These are phyloP conservation scores for Aratinga solstitialis DNA, from an alignment of 2,797 vertebrate species.

Conservation along the genomic window DNA sequence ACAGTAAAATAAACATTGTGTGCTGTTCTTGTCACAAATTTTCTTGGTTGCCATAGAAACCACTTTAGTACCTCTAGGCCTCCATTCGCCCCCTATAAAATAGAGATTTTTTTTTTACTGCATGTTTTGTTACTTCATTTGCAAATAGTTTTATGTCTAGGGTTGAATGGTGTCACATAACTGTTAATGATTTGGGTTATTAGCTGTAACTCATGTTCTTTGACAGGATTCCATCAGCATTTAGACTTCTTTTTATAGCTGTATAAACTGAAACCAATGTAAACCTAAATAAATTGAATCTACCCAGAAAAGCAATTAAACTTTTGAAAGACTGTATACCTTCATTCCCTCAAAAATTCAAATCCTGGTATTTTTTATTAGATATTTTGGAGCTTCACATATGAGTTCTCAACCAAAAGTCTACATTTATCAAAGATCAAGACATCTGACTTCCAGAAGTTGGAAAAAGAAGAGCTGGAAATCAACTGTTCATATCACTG, in stretches of 20 bases:
- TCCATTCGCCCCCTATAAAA: neutral
- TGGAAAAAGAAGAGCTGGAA: neutral
- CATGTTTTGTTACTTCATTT: neutral
- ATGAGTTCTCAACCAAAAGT: neutral
- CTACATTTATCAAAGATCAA: neutral
- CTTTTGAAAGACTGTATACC: neutral
- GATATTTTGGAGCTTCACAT: neutral
- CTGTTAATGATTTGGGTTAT: neutral
- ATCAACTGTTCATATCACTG: neutral
- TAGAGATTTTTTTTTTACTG: neutral
- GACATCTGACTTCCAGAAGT: neutral
- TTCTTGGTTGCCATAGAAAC: conserved; percentile 19
- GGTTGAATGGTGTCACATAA: neutral
- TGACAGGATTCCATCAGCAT: neutral
- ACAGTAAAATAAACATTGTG: neutral
- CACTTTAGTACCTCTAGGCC: neutral
- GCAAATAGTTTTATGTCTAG: neutral
- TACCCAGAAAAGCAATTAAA: neutral
- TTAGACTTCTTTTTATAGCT: neutral
- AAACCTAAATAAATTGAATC: neutral
- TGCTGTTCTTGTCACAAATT: neutral
- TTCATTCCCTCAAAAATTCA: neutral
- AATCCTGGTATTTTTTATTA: neutral
- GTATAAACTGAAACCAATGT: neutral
- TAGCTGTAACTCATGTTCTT: neutral